Conservation (phyloP, 2,113 vertebrate genomes). For the Pogonocichla stellata region DNA sequence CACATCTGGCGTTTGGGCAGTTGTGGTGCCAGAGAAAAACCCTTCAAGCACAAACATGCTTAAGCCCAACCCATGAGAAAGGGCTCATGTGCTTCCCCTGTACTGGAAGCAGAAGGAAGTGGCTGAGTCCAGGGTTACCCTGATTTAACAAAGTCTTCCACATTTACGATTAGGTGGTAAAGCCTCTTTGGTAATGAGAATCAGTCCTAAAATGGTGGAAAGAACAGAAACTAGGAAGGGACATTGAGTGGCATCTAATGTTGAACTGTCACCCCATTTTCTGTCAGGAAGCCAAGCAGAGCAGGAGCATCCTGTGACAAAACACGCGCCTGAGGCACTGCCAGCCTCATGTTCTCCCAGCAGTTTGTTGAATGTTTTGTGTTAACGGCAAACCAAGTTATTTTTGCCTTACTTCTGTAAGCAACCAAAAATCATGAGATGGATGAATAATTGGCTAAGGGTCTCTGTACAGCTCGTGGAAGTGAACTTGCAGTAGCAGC, state of each 20-base stretch:
- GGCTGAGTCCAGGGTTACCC: background rate
- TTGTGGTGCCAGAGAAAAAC: background rate
- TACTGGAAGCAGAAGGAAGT: background rate
- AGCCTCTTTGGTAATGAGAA: background rate
- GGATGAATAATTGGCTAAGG: background rate
- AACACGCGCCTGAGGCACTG: rapidly evolving
- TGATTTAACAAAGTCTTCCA: background rate
- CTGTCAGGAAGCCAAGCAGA: background rate
- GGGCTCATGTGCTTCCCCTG: background rate
- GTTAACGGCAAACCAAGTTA: background rate
- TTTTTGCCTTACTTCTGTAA: constrained; percentile 45
- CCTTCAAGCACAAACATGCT: background rate
- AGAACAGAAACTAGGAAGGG: background rate
- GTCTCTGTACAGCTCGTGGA: background rate
- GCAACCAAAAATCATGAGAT: constrained; percentile 27
- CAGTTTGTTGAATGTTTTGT: background rate
- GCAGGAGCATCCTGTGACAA: background rate
- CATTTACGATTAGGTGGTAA: background rate
- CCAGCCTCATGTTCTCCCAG: background rate
- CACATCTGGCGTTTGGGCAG: background rate
- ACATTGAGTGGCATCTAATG: rapidly evolving
- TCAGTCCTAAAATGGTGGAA: background rate
- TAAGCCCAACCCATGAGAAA: background rate
- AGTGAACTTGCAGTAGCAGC: constrained; percentile 33
- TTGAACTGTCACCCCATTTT: background rate